Evolutionary conservation across 2,888 invertebrate species (phyloP).

Genomic region (Heliconius charithonia): DNA sequence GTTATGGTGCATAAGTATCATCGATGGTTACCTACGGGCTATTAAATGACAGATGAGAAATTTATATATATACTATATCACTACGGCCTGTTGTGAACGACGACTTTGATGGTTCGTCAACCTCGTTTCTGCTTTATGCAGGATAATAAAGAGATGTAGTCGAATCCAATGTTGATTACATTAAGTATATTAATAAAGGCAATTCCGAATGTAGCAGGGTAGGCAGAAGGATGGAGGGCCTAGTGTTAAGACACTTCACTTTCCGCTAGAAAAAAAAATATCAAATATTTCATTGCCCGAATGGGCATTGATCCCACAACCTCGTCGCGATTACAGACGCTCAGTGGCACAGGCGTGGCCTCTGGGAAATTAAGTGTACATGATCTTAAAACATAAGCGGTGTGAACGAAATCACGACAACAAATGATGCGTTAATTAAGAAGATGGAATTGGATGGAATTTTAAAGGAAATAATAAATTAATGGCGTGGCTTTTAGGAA

Average conservation of each 20-base stretch:
- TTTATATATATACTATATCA: slow-evolving; percentile 59
- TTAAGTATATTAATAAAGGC: slow-evolving; percentile 64
- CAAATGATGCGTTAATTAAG: slow-evolving; percentile 20
- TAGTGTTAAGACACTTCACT: too few relatives aligned
- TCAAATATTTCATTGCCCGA: too few relatives aligned
- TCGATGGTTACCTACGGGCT: slow-evolving; percentile 51
- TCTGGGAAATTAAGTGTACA: background rate
- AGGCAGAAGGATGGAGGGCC: too few relatives aligned
- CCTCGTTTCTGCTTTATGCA: slow-evolving; percentile 71
- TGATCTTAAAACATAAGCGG: slow-evolving; percentile 39
- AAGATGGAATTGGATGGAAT: slow-evolving; percentile 27
- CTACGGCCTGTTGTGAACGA: slow-evolving; percentile 65
- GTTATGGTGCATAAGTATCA: slow-evolving; percentile 69
- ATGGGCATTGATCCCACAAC: too few relatives aligned
- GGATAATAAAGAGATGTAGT: slow-evolving; percentile 63
- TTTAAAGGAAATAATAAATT: slow-evolving; percentile 34
- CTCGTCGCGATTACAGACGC: too few relatives aligned
- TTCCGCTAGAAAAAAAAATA: too few relatives aligned
- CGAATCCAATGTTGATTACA: slow-evolving; percentile 63
- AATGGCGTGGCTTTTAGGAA: slow-evolving; percentile 40
- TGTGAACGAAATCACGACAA: background rate
- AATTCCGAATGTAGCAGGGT: too few relatives aligned
- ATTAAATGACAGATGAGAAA: slow-evolving; percentile 75
- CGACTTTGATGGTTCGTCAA: slow-evolving; percentile 70
- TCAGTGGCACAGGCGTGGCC: too few relatives aligned